Evolutionary conservation across 2,797 vertebrate genomes (phyloP).

Genomic region (Parambassis ranga): DNA sequence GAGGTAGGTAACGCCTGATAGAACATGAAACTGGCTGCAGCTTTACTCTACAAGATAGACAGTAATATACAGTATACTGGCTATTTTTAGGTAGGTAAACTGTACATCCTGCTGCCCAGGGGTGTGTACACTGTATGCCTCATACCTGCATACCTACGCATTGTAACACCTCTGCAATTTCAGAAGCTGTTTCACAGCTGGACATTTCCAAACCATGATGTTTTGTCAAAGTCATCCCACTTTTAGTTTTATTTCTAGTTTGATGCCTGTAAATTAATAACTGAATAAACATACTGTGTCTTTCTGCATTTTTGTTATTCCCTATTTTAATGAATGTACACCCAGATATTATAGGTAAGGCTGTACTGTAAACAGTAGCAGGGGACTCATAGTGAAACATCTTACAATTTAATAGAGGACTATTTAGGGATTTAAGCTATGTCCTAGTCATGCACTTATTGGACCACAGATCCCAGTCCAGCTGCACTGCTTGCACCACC

Average conservation of each 20-base stretch:
- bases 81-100: conserved; percentile 3
- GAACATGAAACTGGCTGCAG: background rate
- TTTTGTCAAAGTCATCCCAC: conserved; percentile 1
- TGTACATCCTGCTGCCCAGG: background rate
- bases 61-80: background rate
- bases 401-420: background rate
- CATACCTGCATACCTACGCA: background rate
- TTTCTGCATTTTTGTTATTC: background rate
- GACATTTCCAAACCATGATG: conserved; percentile 10
- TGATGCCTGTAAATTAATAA: conserved; percentile 12
- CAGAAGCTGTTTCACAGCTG: background rate
- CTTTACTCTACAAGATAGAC: background rate
- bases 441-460: background rate
- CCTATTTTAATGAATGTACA: background rate
- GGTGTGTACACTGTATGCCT: background rate
- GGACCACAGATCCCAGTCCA: background rate
- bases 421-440: background rate
- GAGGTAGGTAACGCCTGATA: conserved; percentile 1
- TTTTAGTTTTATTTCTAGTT: conserved; percentile 46
- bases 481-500: background rate
- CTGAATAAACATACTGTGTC: too few relatives aligned
- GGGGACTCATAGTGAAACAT: background rate
- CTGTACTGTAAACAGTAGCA: conserved; percentile 11
- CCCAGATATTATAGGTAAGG: background rate
- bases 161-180: background rate